Percentiles rank a stretch among this genome's conserved stretches.
Evolutionary conservation across 2,113 vertebrate species (phyloP).

Genomic region (Muntiacus muntjak): DNA sequence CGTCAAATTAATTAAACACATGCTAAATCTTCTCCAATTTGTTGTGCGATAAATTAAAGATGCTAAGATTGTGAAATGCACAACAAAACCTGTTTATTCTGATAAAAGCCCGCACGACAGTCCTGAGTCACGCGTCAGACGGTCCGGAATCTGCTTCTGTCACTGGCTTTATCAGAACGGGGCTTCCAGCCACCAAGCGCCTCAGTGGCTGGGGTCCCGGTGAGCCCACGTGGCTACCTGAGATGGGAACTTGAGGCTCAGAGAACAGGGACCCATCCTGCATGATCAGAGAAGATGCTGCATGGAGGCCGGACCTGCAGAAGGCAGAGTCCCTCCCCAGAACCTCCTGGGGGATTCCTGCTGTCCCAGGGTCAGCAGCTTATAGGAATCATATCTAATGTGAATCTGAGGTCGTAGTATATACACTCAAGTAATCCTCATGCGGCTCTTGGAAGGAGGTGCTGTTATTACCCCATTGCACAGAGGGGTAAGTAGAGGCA

Average conservation of each 20-base stretch:
- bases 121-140: rapidly evolving
- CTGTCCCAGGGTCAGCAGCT: neutral
- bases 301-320: neutral
- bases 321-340: neutral
- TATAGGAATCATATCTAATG: neutral
- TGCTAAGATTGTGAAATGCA: constrained; percentile 45
- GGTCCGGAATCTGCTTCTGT: neutral
- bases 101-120: neutral
- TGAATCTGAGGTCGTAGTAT: rapidly evolving
- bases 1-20: constrained; percentile 74
- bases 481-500: neutral
- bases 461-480: neutral
- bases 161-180: rapidly evolving
- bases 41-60: constrained; percentile 66
- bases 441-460: neutral
- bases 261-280: neutral
- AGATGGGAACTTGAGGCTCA: neutral
- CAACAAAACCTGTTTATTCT: constrained; percentile 56
- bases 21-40: constrained; percentile 62
- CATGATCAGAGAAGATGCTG: neutral
- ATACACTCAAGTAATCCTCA: too few relatives aligned
- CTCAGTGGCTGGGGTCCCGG: neutral
- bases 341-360: neutral
- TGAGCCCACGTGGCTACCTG: too few relatives aligned
- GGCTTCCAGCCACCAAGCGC: neutral